A percentile compares a stretch with the other conserved stretches of the same genome.
Evolutionary conservation across 2,113 vertebrate species (phyloP).

Genomic region (Nesoenas mayeri): DNA sequence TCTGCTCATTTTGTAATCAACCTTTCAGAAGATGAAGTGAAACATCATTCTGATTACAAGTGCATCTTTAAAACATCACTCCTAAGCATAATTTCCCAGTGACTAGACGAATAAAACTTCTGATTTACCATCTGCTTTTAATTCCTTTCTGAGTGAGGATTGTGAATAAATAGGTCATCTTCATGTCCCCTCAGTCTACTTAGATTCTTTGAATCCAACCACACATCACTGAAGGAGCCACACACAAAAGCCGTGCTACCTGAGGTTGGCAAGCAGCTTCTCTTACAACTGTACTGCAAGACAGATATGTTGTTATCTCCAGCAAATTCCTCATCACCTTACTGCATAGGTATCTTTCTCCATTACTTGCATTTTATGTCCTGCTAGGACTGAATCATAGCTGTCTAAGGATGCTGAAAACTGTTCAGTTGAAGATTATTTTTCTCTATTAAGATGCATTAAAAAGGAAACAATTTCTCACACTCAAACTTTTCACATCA

Average conservation of each 20-base stretch:
- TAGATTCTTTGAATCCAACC: background rate
- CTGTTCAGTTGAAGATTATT: background rate
- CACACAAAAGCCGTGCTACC: background rate
- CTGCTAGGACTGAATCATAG: background rate
- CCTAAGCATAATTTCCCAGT: background rate
- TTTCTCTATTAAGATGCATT: conserved; percentile 19
- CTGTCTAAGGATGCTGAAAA: background rate
- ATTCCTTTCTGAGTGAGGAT: background rate
- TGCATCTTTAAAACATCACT: background rate
- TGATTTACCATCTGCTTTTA: background rate
- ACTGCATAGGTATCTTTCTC: background rate
- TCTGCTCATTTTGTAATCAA: background rate
- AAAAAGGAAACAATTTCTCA: background rate
- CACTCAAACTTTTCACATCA: background rate
- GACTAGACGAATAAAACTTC: background rate
- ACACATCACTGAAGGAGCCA: background rate
- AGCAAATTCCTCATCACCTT: background rate
- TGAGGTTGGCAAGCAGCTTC: background rate
- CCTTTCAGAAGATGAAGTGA: background rate
- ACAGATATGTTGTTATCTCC: background rate
- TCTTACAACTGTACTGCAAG: background rate
- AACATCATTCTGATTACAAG: background rate
- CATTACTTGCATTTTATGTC: background rate
- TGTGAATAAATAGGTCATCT: background rate
- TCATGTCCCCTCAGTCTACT: background rate